Percentiles rank a stretch among this genome's conserved stretches.
phyloP scores from a whole-genome alignment of 2,888 invertebrate species.

The Caenorhabditis sp. region DNA sequence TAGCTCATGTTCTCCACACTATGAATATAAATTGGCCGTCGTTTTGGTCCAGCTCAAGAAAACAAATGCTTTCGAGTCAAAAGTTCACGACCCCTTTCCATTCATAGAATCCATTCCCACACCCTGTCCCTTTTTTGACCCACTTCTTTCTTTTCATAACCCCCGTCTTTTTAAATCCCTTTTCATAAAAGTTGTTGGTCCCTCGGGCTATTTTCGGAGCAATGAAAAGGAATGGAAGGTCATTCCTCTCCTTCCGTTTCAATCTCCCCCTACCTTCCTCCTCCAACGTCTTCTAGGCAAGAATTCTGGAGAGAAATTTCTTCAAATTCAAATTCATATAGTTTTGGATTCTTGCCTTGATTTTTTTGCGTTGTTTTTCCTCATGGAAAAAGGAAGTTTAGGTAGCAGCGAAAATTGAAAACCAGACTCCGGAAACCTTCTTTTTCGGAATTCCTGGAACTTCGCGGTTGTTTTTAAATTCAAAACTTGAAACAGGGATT shows the following conservation, averaged over 20 bases:
- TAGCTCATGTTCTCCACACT: background rate
- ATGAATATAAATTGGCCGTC: background rate
- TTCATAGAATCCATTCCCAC: background rate
- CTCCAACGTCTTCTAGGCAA: conserved; percentile 6
- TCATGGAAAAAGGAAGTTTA: background rate
- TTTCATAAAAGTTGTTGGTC: conserved; percentile 34
- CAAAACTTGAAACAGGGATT: too few species aligned
- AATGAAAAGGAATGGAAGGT: background rate
- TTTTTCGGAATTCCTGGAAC: background rate
- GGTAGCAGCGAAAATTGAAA: background rate
- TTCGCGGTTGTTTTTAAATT: too few species aligned
- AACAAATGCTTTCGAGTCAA: background rate
- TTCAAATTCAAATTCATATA: background rate
- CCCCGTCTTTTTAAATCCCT: conserved; percentile 11
- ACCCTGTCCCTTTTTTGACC: background rate
- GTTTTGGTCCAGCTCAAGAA: background rate
- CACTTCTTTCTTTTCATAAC: conserved; percentile 2
- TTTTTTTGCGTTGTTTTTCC: background rate
- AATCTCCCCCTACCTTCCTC: conserved; percentile 1
- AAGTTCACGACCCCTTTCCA: conserved; percentile 8
- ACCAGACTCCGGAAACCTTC: conserved; percentile 16
- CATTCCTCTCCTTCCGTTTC: conserved; percentile 19
- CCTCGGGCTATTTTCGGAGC: conserved; percentile 32
- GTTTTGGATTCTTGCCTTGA: background rate
- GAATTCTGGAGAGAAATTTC: background rate